Evolutionary conservation across 2,797 vertebrate genomes (phyloP), one percentile per base, ranked within the genome.

Genomic region (Aphelocoma californica): DNA sequence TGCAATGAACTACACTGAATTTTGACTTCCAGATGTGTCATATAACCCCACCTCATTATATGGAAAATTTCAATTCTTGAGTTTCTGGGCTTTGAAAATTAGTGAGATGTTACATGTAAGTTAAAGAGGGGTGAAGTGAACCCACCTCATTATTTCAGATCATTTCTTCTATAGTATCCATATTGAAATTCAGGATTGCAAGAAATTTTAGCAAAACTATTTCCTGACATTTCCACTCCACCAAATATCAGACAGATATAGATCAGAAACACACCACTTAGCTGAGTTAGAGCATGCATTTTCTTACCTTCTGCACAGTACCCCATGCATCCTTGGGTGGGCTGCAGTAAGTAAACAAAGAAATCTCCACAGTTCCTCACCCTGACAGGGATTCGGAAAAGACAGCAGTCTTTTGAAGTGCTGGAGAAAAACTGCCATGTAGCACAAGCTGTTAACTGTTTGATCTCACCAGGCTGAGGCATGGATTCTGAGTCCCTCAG

Each of bases 291-390:
- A 81, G 26, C 32, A 81, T 44, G 48, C 12, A 6, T 29, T 80
- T 92, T 74, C 97, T 90, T 96, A 98, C 99, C 99, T 97, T 99
- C 97, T 81, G 99, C 98, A 75, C 99, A 99, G 95, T 99, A 99
- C 11, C 98, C 99, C 99, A 99, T 99, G 93, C 98, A 99, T 50
- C 98, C 99, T 94, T 98, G 99, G 3, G 99, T 99, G 29, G 99
- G 98, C 81, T 99, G 99, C 16, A 99, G 98, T 12, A 99, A 98
- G 94, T 99, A 99, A 53, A 99, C 98, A 74, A 98, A 99, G 97
- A 99, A 99, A 29, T 95, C 97, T n/a, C 98, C 98, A 4, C 99
- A 99, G 97, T 99, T 99, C 65, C 98, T 98, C 40, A 99, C 98
- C 3, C 98, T 98, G 90, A 99, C 97, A 1, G 99, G 99, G 94